Evolutionary conservation across 2,888 invertebrate genomes (phyloP).

Genomic region (Steromphala cineraria): DNA sequence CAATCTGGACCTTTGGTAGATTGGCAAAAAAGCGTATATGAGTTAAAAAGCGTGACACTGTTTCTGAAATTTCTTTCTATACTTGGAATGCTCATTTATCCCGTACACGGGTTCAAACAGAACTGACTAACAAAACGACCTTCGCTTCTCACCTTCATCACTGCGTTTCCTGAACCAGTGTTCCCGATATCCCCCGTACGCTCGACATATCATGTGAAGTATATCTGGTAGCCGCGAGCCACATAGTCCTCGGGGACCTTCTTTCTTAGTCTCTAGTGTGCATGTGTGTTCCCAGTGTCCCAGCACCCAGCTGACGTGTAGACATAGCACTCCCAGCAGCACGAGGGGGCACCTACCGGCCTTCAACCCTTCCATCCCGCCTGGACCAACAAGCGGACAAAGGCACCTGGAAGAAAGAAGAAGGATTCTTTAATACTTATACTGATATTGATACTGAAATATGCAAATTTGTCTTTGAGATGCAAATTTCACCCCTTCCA

Average conservation of each 20-base stretch:
- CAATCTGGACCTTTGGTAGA: too few species aligned
- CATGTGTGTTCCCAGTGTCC: conserved; percentile 22
- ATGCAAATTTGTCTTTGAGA: too few species aligned
- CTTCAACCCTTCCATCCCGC: conserved; percentile 11
- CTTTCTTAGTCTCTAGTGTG: conserved; percentile 24
- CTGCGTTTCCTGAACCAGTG: conserved; percentile 27
- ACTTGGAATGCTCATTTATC: too few species aligned
- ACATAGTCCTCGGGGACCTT: conserved; percentile 24
- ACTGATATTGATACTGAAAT: too few species aligned
- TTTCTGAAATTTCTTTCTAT: too few species aligned
- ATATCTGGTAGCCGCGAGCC: conserved; percentile 21
- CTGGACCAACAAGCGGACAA: conserved; percentile 18
- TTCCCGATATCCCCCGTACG: conserved; percentile 21
- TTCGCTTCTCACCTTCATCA: not conserved
- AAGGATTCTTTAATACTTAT: too few species aligned
- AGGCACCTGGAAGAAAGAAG: conserved; percentile 14
- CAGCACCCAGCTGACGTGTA: conserved; percentile 20
- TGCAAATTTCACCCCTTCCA: not conserved
- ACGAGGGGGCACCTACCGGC: conserved; percentile 22
- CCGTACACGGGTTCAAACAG: too few species aligned
- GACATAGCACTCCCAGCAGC: conserved; percentile 20
- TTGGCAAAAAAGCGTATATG: too few species aligned
- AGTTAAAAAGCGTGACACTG: too few species aligned
- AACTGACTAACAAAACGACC: too few species aligned
- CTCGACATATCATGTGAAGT: conserved; percentile 13